Evolutionary conservation across 2,797 vertebrate species (phyloP).

Genomic region (Pseudochirops cupreus): DNA sequence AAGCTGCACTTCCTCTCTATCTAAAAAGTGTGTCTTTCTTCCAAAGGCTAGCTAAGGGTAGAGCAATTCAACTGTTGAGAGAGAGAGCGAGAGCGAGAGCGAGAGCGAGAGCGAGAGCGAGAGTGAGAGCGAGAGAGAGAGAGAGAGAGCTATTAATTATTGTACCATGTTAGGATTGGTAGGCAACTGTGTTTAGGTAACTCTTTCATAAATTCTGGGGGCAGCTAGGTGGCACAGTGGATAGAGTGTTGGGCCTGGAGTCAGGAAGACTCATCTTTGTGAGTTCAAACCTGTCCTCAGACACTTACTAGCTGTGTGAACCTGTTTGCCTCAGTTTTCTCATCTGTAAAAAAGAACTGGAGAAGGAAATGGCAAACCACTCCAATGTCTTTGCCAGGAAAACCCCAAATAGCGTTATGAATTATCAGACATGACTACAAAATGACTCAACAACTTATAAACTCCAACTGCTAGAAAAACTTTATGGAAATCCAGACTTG

Average conservation of each 20-base stretch:
- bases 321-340: neutral
- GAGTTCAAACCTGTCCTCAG: neutral
- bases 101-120: too few species aligned
- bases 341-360: neutral
- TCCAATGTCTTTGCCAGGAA: neutral
- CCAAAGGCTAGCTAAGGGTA: constrained; percentile 2
- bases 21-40: constrained; percentile 8
- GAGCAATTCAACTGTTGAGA: neutral
- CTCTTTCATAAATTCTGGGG: neutral
- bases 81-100: neutral
- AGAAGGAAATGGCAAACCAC: neutral
- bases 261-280: neutral
- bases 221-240: neutral
- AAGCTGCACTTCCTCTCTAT: neutral
- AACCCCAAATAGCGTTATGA: neutral
- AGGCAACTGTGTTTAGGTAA: neutral
- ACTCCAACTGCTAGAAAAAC: neutral
- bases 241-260: neutral
- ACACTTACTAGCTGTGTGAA: neutral
- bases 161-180: neutral
- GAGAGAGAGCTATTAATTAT: neutral
- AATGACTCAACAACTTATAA: neutral
- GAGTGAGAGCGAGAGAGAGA: neutral
- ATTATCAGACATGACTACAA: neutral
- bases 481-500: neutral